phyloP scores from a whole-genome alignment of 2,797 vertebrate species.

The Acrossocheilus wenchowensis region DNA sequence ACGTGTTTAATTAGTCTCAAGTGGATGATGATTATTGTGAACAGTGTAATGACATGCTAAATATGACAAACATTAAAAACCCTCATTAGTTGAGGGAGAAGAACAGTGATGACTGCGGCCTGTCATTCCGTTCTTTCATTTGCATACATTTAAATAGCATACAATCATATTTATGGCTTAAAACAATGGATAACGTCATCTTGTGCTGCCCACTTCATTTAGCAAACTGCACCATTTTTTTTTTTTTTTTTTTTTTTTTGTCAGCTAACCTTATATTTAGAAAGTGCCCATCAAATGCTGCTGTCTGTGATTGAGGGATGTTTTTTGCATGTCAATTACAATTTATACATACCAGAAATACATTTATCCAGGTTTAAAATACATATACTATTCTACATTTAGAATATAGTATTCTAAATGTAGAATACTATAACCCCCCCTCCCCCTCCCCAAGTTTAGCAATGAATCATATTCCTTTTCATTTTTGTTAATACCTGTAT shows the following conservation, averaged over 20 bases:
- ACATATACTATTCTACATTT: neutral
- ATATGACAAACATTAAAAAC: slow-evolving; percentile 52
- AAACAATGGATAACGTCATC: slow-evolving; percentile 19
- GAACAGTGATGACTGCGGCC: slow-evolving; percentile 3
- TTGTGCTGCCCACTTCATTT: neutral
- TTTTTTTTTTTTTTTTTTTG: neutral
- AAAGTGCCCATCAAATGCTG: neutral
- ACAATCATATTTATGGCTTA: slow-evolving; percentile 1
- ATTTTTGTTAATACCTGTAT: neutral
- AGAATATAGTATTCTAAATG: no score
- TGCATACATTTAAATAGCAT: slow-evolving; percentile 37
- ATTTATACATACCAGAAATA: neutral
- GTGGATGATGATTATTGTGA: slow-evolving; percentile 53
- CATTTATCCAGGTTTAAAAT: neutral
- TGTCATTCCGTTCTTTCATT: slow-evolving; percentile 28
- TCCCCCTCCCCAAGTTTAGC: neutral
- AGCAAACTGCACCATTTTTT: neutral
- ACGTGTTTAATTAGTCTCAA: slow-evolving; percentile 58
- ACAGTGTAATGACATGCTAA: slow-evolving; percentile 51
- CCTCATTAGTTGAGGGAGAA: slow-evolving; percentile 52
- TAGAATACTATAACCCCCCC: no score
- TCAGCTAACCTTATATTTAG: slow-evolving; percentile 14
- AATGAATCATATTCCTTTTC: neutral
- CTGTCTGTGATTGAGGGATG: slow-evolving; percentile 28
- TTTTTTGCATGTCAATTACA: neutral